Base-by-base conservation (phyloP, 2,888 invertebrate species). In the Herminia tarsipennalis region DNA sequence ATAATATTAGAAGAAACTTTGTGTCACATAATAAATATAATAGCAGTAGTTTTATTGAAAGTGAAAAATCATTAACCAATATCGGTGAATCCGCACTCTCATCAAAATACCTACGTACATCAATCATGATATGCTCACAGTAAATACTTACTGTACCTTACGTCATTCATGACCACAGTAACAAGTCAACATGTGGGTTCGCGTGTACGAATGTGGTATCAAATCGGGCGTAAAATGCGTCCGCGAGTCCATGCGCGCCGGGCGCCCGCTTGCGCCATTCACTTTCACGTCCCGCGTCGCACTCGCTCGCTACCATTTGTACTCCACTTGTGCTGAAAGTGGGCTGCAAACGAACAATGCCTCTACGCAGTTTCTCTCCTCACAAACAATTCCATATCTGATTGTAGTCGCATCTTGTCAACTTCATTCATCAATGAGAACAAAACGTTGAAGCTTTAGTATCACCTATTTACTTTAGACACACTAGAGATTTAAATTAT, bases 311-410 rank as follows among this genome's bases (percentile, higher is more conserved):
- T 57, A 57, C 58, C 62, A 66, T 59, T 49, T 63, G 72, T 73
- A 66, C 73, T 66, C 67, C 62, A 57, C 69, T 72, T 62, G 63
- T 74, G 78, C 86, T 70, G 82, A 89, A 91, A 90, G 87, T 90
- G 79, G 86, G 85, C 85, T 88, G 78, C 78, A 73, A 52, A 38
- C 34, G 34, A 86, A 88, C 86, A 89, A 89, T 87, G 81, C 81
- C 69, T 71, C 48, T 59, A 77, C 70, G 69, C 73, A 78, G 83
- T 88, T 88, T 88, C 88, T 88, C 88, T 86, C 81, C 81, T 82
- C 83, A 80, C 83, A 86, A 86, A 85, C 76, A 71, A 81, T 73
- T 78, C 70, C 66, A 68, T 72, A 72, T 76, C 73, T 66, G 61
- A 64, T 68, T 66, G 62, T 61, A 30, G 17, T 29, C 39, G 22